These are phyloP conservation scores for Centruroides vittatus DNA, from an alignment of 1,140 invertebrate species.

Conservation along the genomic window DNA sequence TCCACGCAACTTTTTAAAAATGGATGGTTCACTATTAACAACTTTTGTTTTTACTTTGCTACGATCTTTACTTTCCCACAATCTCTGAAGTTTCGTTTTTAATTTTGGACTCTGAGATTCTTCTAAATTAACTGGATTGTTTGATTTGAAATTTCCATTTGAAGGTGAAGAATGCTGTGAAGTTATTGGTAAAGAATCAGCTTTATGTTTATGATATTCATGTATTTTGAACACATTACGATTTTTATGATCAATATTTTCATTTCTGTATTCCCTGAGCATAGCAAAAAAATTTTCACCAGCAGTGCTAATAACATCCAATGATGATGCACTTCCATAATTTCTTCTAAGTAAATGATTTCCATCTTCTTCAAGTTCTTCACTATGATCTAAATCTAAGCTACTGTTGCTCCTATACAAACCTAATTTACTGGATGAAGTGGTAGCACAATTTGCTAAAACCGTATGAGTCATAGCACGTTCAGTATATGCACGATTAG, in stretches of 20 bases:
- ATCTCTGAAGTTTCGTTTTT: conserved; percentile 49
- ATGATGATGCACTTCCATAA: conserved; percentile 47
- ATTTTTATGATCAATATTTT: conserved; percentile 42
- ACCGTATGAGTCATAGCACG: conserved; percentile 7
- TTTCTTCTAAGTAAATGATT: conserved; percentile 30
- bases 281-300: conserved; percentile 60
- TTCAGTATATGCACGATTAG: conserved; percentile 3
- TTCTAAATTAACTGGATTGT: conserved; percentile 23
- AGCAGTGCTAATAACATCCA: conserved; percentile 44
- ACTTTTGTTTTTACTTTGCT: conserved; percentile 28
- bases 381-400: conserved; percentile 44
- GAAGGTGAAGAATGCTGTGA: conserved; percentile 25
- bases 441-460: conserved; percentile 1
- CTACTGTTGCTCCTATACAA: conserved; percentile 48
- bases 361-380: conserved; percentile 16
- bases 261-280: conserved; percentile 46
- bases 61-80: conserved; percentile 41
- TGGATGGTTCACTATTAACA: conserved; percentile 15
- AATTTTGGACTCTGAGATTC: conserved; percentile 51
- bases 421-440: conserved; percentile 5
- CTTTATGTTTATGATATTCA: conserved; percentile 41
- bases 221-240: conserved; percentile 38
- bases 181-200: conserved; percentile 20
- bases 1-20: conserved; percentile 19
- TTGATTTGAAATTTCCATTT: conserved; percentile 18